Base-by-base conservation (phyloP, 1,140 invertebrate genomes). In the Tetramorium parvispinum region DNA sequence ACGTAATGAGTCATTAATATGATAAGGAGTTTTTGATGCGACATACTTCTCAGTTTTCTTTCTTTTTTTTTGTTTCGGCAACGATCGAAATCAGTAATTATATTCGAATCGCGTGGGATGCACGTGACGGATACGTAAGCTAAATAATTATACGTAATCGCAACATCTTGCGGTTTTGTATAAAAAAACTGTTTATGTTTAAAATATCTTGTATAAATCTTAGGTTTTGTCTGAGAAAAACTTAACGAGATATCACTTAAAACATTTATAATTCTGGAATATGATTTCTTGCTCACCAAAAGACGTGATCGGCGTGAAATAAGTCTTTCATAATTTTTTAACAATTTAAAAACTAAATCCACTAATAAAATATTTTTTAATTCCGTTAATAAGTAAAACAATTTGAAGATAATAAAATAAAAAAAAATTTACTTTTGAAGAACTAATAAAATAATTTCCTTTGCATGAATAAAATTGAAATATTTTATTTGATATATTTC, bases 1-100 rank as follows among this genome's bases (percentile, higher is more conserved):
- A 79, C 49, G 40, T 10, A 78, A 79, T 21, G 13, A 40, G 8
- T 37, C 5, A 51, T 51, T 78, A 53, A 79, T 4, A 27, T 2
- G 18, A 77, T 27, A 46, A 77, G 37, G 11, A 77, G n/a, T 16
- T 79, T 51, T 79, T 24, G 13, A 43, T 18, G 32, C 27, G n/a
- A 79, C 18, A 51, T 66, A 21, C 66, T 46, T 43, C 18, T 65
- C 13, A 16, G 7, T 10, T 76, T 2, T 24, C 18, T 16, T 46
- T 61, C 40, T 4, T 32, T 11, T 32, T 59, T 49, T 51, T 37
- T 79, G 1, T 16, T 63, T 40, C 5, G n/a, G 1, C 13, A 21
- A 46, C 7, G 8, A 3, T 79, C 13, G 11, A 49, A 53, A 16
- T 66, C 43, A 24, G 51, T 53, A 51, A 68, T 79, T n/a, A 79